Base-by-base conservation (phyloP, 2,113 vertebrate genomes). In the Anarhynchus alexandrinus region DNA sequence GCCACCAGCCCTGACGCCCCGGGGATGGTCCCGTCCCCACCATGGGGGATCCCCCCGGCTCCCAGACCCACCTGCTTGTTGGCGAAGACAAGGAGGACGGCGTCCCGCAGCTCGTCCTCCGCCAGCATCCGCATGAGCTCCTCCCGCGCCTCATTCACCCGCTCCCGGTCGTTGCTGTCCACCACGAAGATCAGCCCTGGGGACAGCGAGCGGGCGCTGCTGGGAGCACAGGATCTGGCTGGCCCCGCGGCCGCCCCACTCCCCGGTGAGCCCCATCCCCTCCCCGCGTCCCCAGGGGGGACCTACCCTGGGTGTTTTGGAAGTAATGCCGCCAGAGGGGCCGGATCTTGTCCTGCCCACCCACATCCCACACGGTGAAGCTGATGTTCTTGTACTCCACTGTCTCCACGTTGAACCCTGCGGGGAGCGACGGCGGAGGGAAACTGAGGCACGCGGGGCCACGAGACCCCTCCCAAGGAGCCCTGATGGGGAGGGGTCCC, bases 311-410 rank as follows among this genome's bases (percentile, higher is more conserved):
- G 97, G 99, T 99, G 97, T 99, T 99, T 98, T 99, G 99, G 98
- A 99, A 99, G 97, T 99, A 99, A 97, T 99, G 99, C 96, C 99
- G 98, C 99, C 99, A 99, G 95, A 99, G 98, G 69, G 99, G 99
- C 76, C 99, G 98, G 98, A 99, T 99, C 98, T 99, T 99, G 97
- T 99, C 99, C 98, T 99, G 99, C 97, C 99, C 99, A 74, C 99
- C 99, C 73, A 99, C 99, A 5, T 99, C 99, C 99, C 99, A 99
- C 78, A 99, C 99, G 22, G 99, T 99, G 97, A 99, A 99, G 98
- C 99, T 99, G 98, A 99, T 99, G 97, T 99, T 99, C 98, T 99
- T 99, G 98, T 99, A 99, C 92, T 99, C 99, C 97, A 99, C 99
- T 4, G 99, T 99, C 97, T 99, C 99, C 94, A 99, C 99, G 3